Evolutionary conservation across 2,888 invertebrate species (phyloP), one percentile per base, ranked within the genome.

Genomic region (Andrena flavipes): DNA sequence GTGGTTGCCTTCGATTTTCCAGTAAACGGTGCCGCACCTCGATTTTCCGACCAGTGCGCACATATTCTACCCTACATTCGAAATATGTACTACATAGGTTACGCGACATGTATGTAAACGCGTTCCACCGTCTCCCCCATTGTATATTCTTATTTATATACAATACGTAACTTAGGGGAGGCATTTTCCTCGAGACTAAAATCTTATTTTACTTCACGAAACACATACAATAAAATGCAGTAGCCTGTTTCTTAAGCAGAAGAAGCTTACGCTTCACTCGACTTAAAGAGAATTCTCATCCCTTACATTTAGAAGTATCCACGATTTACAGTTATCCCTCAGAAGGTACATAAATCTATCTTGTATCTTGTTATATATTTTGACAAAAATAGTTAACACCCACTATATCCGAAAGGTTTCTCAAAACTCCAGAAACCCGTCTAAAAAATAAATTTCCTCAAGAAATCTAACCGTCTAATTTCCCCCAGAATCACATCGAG

Each of bases 1-100:
- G 60, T 73, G 62, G 75, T 20, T 63, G 84, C 20, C 73, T 85
- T 84, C 85, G 84, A 85, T 84, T 81, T 84, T 85, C 84, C 84
- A 64, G 68, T 59, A 73, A 79, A 79, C 29, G 69, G 54, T 67
- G 75, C 79, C 73, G 73, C 79, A 65, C 83, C 73, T 82, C 72
- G 79, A 83, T 83, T 83, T 84, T 84, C 82, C 83, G 56, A 77
- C 74, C 83, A 68, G 51, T 51, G 82, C 68, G 72, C 76, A 56
- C 60, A 69, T 71, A 71, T 76, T 81, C 60, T 49, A 83, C 64
- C 76, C 76, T 76, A 65, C 56, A 76, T 76, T 76, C 76, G 64
- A 72, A 76, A 82, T 81, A 72, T 49, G 59, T 60, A 60, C 23
- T 23, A 54, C 65, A 69, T 68, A 26, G 30, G n/a, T 54, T 26